These are phyloP conservation scores for Euspilapteryx auroguttella DNA, from an alignment of 2,888 invertebrate genomes.

Conservation along the genomic window DNA sequence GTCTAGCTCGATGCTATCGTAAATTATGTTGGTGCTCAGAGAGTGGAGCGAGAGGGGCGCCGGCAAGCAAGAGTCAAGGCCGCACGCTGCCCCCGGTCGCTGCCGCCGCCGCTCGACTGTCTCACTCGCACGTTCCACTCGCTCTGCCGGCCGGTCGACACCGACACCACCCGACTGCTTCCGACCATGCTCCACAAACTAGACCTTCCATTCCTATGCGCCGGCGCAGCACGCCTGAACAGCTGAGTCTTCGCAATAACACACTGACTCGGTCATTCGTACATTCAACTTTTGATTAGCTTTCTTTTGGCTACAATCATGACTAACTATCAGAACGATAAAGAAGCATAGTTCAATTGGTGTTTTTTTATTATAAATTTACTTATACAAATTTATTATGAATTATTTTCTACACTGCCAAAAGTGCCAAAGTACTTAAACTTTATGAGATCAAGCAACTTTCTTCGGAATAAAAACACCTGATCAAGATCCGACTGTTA, in stretches of 20 bases:
- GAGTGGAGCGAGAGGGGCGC: conserved; percentile 17
- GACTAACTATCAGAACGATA: no score
- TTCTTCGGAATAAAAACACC: no score
- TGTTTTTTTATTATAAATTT: no score
- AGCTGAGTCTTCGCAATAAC: conserved; percentile 60
- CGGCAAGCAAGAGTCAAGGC: conserved; percentile 68
- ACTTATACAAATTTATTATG: no score
- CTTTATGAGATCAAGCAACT: no score
- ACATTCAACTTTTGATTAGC: conserved; percentile 61
- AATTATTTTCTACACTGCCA: no score
- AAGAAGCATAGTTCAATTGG: no score
- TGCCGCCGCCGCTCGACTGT: conserved; percentile 74
- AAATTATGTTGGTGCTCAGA: conserved; percentile 49
- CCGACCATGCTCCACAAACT: conserved; percentile 43
- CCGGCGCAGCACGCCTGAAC: conserved; percentile 46
- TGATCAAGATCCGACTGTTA: no score
- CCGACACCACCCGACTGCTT: conserved; percentile 23
- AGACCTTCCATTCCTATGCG: conserved; percentile 59
- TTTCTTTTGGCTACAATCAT: no score
- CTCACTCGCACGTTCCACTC: conserved; percentile 37
- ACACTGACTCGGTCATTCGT: conserved; percentile 62
- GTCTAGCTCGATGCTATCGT: conserved; percentile 51
- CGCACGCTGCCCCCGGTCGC: conserved; percentile 77
- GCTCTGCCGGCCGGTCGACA: conserved; percentile 34
- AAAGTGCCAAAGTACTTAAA: no score